Conservation (phyloP, 2,797 vertebrate genomes). For the Argyrosomus regius region DNA sequence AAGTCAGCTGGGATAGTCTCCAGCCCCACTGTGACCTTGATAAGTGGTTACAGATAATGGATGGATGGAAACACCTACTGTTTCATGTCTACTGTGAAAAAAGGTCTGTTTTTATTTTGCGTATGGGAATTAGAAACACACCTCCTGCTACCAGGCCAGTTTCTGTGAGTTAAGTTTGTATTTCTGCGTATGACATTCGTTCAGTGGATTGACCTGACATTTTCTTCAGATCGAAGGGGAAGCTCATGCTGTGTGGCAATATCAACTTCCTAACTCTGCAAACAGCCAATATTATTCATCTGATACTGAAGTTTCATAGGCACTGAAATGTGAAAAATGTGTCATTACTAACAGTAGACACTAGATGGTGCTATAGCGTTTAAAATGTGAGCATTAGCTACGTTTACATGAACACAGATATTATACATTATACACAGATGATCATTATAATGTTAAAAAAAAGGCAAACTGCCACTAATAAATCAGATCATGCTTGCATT, state of each 20-base stretch:
- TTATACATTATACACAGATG: neutral
- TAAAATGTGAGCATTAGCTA: neutral
- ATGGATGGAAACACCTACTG: too few species aligned
- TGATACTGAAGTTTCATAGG: neutral
- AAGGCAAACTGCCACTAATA: neutral
- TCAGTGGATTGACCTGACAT: neutral
- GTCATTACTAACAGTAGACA: neutral
- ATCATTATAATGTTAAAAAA: neutral
- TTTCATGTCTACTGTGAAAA: too few species aligned
- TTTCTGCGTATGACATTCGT: too few species aligned
- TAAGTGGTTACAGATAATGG: too few species aligned
- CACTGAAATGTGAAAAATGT: neutral
- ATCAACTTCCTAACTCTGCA: neutral
- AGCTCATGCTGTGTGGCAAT: neutral
- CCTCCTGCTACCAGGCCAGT: too few species aligned
- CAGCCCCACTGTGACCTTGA: too few species aligned
- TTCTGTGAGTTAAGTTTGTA: too few species aligned
- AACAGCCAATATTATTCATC: neutral
- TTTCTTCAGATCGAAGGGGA: neutral
- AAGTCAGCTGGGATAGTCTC: too few species aligned
- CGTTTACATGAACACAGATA: neutral
- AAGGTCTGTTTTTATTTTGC: too few species aligned
- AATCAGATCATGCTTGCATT: neutral
- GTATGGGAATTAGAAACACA: too few species aligned
- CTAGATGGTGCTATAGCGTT: conserved; percentile 38